A percentile compares a stretch with the other conserved stretches of the same genome.
Conservation (phyloP, 2,797 vertebrate species). For the Pristis pectinata region DNA sequence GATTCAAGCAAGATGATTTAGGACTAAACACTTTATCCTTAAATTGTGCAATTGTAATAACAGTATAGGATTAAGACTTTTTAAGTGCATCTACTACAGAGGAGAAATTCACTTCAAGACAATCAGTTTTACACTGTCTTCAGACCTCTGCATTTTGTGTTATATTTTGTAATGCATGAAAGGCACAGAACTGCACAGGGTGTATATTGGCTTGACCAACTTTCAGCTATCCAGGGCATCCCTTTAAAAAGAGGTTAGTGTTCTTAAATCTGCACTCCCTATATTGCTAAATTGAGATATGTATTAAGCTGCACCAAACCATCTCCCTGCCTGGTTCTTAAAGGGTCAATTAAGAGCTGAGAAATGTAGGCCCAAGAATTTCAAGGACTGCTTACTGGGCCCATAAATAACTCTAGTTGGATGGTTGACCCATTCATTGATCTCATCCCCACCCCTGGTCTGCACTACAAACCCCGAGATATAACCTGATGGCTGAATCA, state of each 20-base stretch:
- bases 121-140: neutral
- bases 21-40: neutral
- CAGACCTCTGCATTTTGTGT: neutral
- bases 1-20: too few species aligned
- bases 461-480: too few species aligned
- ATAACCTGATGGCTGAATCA: neutral
- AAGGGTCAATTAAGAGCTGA: neutral
- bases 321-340: neutral
- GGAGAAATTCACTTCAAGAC: neutral
- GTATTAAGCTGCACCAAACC: neutral
- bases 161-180: neutral
- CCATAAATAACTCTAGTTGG: neutral
- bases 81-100: neutral
- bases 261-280: neutral
- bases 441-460: neutral
- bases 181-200: too few species aligned
- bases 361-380: neutral
- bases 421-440: neutral
- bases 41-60: neutral
- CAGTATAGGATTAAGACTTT: neutral
- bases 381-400: neutral
- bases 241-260: neutral
- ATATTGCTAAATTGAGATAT: neutral
- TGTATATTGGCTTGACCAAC: neutral
- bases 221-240: neutral